These are phyloP conservation scores for Ctenodactylus gundi DNA, from an alignment of 2,113 vertebrate genomes.

Conservation along the genomic window DNA sequence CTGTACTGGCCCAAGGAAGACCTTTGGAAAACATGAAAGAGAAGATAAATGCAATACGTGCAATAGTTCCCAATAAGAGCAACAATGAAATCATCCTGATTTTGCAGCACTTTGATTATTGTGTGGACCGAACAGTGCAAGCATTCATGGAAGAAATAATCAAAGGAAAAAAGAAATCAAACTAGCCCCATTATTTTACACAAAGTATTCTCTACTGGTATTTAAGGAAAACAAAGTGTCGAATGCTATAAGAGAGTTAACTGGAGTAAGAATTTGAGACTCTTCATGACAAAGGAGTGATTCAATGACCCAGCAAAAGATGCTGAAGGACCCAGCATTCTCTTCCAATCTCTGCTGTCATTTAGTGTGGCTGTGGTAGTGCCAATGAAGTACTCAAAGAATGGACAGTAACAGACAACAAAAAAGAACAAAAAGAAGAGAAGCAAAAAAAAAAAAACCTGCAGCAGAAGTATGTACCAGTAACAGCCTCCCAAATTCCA, in stretches of 20 bases:
- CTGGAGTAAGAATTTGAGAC: neutral
- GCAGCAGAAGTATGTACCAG: conserved; percentile 78
- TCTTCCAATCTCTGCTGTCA: neutral
- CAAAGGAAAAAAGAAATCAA: neutral
- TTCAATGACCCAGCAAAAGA: neutral
- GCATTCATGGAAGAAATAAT: conserved; percentile 98
- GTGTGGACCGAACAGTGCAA: conserved; percentile 94
- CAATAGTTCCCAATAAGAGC: conserved; percentile 96
- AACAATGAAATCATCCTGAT: conserved; percentile 98
- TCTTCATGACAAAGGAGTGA: neutral
- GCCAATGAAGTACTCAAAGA: conserved; percentile 95
- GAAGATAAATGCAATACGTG: conserved; percentile 95
- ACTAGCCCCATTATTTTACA: neutral
- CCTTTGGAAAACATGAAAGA: conserved; percentile 97
- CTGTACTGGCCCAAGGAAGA: conserved; percentile 96
- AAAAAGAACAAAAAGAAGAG: conserved; percentile 99
- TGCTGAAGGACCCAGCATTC: neutral
- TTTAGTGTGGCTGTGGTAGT: conserved; percentile 72
- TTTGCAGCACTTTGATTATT: conserved; percentile 97
- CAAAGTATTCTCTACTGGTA: conserved; percentile 2
- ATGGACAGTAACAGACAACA: conserved; percentile 96
- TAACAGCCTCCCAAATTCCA: conserved; percentile 72
- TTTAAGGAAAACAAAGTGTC: conserved; percentile 32
- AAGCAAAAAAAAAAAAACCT: conserved; percentile 90
- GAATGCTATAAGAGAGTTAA: neutral